phyloP scores from a whole-genome alignment of 2,797 vertebrate genomes.

The Poeciliopsis presidionis region DNA sequence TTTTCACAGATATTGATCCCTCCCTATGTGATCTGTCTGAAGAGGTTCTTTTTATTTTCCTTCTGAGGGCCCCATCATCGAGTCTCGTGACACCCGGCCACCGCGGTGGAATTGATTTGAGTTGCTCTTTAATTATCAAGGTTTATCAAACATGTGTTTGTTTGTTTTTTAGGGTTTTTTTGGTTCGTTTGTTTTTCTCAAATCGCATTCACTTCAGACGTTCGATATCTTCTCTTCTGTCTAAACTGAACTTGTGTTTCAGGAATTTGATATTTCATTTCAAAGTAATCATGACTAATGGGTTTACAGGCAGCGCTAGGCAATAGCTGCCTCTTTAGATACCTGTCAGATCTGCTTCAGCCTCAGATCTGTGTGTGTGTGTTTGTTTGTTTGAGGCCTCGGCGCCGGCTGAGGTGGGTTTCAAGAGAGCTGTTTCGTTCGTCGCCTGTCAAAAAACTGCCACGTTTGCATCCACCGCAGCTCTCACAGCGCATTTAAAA shows the following conservation, averaged over 20 bases:
- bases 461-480: background rate
- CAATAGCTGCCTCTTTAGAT: slow-evolving; percentile 45
- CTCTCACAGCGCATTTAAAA: background rate
- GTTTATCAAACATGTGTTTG: slow-evolving; percentile 10
- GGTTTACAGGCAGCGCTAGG: slow-evolving; percentile 24
- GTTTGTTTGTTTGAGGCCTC: slow-evolving; percentile 52
- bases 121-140: slow-evolving; percentile 27
- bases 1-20: slow-evolving; percentile 70
- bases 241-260: slow-evolving; percentile 8
- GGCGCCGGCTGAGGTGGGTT: slow-evolving; percentile 42
- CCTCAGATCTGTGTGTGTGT: slow-evolving; percentile 67
- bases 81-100: slow-evolving; percentile 6
- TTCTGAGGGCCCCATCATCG: slow-evolving; percentile 43
- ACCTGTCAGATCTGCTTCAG: slow-evolving; percentile 62
- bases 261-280: slow-evolving; percentile 30
- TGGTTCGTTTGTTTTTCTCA: background rate
- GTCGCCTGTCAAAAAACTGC: slow-evolving; percentile 50
- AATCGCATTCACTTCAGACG: slow-evolving; percentile 8
- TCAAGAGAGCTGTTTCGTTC: slow-evolving; percentile 47
- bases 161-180: background rate
- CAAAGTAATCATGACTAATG: slow-evolving; percentile 33
- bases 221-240: background rate
- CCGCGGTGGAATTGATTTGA: slow-evolving; percentile 13
- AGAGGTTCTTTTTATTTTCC: slow-evolving; percentile 47
- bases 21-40: slow-evolving; percentile 32